A percentile compares a stretch with the other conserved stretches of the same genome.
Conservation (phyloP, 2,888 invertebrate species). For the Camponotus fellah region DNA sequence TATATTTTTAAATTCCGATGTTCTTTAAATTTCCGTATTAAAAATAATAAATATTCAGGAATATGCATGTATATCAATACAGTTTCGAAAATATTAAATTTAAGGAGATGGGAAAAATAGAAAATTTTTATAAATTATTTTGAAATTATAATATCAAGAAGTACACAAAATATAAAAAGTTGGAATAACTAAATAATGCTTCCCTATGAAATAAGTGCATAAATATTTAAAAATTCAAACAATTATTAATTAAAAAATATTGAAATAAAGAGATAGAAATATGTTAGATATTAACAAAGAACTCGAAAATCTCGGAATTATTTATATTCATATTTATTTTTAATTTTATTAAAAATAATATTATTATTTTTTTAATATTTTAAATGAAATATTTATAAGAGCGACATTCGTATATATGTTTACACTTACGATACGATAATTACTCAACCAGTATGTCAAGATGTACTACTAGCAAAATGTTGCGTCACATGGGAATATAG, state of each 20-base stretch:
- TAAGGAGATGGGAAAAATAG: background rate
- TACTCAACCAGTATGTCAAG: conserved; percentile 73
- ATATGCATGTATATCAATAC: background rate
- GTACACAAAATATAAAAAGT: background rate
- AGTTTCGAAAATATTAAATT: background rate
- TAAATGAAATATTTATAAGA: background rate
- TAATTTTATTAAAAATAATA: background rate
- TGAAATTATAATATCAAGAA: background rate
- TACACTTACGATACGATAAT: conserved; percentile 66
- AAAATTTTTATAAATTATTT: background rate
- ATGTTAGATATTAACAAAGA: background rate
- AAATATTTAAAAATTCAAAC: background rate
- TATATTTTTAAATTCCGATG: background rate
- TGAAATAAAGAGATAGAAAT: background rate
- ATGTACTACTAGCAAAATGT: conserved; percentile 71
- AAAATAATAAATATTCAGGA: background rate
- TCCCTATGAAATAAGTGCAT: background rate
- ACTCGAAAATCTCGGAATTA: background rate
- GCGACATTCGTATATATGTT: conserved; percentile 4
- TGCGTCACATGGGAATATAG: conserved; percentile 74
- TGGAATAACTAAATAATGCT: background rate
- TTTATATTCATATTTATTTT: background rate
- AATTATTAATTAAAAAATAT: background rate
- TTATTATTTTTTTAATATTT: background rate
- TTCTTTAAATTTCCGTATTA: background rate